Evolutionary conservation across 1,140 invertebrate species (phyloP), one percentile per base, ranked within the genome.

Genomic region (Psix sp.): DNA sequence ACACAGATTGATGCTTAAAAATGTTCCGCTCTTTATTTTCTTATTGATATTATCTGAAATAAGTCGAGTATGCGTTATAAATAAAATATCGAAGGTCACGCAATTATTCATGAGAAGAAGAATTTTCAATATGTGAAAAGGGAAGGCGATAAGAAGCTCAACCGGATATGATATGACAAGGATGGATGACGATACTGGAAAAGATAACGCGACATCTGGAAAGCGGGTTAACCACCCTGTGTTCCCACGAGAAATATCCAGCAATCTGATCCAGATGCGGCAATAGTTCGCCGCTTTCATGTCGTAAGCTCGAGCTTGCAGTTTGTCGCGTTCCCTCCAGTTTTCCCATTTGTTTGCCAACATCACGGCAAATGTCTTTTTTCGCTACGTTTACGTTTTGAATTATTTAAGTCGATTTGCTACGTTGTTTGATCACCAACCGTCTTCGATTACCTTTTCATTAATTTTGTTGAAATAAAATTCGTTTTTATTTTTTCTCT

Each of bases 251-350:
- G 74, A 76, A 72, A 76, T 72, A 65, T 46, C 36, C 42, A 35
- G 74, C 67, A 76, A 76, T 76, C 74, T 65, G 56, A 67, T 68
- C 67, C 74, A 76, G 74, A 72, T 76, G 67, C 65, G 74, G 54
- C 59, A 67, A 65, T 67, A 60, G 63, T 60, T 59, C 35, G 38
- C 7, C 21, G 67, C 66, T 71, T 76, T 71, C 66, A 63, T 45
- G 65, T 70, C 63, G 57, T 66, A 66, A 75, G 65, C 73, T 52
- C 42, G 35, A 17, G 42, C 59, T 72, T 43, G 39, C 65, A 65
- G 39, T 49, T 62, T 35, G 49, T 42, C 21, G 24, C 48, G 54
- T 71, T 76, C 68, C 67, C 72, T 72, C 57, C 70, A 75, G 42
- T 75, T 75, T 75, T 70, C 59, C 52, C 65, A 63, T 65, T 75